Conservation (phyloP, 2,113 vertebrate genomes). For the Paradoxurus hermaphroditus region DNA sequence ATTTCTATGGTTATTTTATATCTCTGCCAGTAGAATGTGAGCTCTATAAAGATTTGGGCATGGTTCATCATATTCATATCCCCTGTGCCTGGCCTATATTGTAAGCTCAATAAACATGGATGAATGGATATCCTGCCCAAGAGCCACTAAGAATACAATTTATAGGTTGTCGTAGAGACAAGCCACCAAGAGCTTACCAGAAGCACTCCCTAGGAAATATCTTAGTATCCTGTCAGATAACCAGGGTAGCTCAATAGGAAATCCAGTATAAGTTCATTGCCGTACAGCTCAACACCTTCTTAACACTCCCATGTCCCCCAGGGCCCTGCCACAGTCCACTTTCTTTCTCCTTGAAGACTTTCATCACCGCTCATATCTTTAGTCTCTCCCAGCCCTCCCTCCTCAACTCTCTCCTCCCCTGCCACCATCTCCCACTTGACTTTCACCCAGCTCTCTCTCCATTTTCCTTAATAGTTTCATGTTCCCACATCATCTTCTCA, state of each 20-base stretch:
- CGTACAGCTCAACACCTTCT: background rate
- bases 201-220: too few relatives aligned
- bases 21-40: background rate
- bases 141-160: background rate
- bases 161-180: background rate
- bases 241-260: background rate
- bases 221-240: background rate
- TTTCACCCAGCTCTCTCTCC: background rate
- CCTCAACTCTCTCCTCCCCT: background rate
- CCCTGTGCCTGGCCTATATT: background rate
- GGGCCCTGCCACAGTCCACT: rapidly evolving
- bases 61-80: background rate
- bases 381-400: background rate
- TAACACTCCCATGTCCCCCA: background rate
- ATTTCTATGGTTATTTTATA: background rate
- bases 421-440: background rate
- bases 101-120: background rate
- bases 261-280: background rate
- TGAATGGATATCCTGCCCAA: background rate
- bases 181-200: background rate
- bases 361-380: background rate
- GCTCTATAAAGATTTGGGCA: background rate
- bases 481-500: background rate
- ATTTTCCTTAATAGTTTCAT: background rate
- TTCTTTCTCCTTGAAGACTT: background rate